Percentiles rank a stretch among this genome's conserved stretches.
These are phyloP conservation scores for Mastomys natalensis DNA, from an alignment of 2,113 vertebrate species.

Conservation along the genomic window DNA sequence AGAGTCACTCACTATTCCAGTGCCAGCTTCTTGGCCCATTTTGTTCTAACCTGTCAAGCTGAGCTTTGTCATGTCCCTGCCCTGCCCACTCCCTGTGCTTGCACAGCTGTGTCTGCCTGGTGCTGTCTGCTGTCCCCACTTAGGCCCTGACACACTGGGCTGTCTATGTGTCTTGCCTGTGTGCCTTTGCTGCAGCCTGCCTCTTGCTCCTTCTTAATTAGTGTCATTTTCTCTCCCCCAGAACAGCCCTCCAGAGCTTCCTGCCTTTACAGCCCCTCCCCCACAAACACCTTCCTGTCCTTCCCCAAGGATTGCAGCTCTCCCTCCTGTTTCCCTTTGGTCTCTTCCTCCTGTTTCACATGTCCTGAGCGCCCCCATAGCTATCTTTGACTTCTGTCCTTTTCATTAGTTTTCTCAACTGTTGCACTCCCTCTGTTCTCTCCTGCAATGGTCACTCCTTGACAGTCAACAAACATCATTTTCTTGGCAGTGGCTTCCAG, in stretches of 20 bases:
- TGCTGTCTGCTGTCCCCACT: accelerated
- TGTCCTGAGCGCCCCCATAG: accelerated
- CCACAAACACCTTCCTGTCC: accelerated
- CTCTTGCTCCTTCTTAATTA: not conserved
- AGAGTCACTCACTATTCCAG: not conserved
- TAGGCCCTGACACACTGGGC: not conserved
- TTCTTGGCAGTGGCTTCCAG: not conserved
- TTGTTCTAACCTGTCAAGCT: not conserved
- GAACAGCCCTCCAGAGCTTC: not conserved
- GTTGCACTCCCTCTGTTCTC: not conserved
- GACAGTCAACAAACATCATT: not conserved
- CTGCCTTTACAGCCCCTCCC: not conserved
- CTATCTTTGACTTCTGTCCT: not conserved
- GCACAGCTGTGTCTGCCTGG: not conserved
- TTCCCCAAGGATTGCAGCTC: too few relatives aligned
- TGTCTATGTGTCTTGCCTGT: not conserved
- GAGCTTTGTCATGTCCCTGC: too few relatives aligned
- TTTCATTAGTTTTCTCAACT: not conserved
- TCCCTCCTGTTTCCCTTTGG: not conserved
- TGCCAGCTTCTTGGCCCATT: not conserved
- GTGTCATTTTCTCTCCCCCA: not conserved
- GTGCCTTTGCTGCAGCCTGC: not conserved
- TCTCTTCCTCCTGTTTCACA: not conserved
- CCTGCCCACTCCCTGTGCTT: accelerated
- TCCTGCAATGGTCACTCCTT: not conserved